Percentiles rank a stretch among this genome's conserved stretches.
Evolutionary conservation across 2,113 vertebrate genomes (phyloP).

Genomic region (Taurulus bubalis): DNA sequence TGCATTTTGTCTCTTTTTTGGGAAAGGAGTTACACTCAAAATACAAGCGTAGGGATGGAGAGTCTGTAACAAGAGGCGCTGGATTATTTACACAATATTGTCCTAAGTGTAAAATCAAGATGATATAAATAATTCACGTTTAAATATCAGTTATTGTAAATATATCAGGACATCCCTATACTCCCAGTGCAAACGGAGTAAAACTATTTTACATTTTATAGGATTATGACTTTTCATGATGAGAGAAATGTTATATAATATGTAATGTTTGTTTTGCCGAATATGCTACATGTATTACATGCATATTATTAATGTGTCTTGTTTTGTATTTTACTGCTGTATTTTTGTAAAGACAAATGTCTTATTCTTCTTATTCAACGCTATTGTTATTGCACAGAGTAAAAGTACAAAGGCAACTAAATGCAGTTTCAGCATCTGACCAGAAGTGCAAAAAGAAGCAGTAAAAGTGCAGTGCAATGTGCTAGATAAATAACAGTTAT

Average conservation of each 20-base stretch:
- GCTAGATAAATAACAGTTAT: no score
- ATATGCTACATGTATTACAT: neutral
- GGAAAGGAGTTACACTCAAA: neutral
- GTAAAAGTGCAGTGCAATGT: no score
- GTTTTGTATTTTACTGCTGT: neutral
- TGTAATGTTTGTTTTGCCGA: neutral
- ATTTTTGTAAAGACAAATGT: slow-evolving; percentile 1
- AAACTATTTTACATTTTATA: neutral
- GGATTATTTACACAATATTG: neutral
- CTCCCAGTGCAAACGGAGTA: neutral
- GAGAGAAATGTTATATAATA: neutral
- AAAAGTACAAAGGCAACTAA: no score
- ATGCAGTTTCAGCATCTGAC: no score
- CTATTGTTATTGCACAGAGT: no score
- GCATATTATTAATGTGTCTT: neutral
- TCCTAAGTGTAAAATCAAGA: neutral
- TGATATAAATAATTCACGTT: neutral
- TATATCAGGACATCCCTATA: neutral
- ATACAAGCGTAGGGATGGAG: neutral
- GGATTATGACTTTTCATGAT: neutral
- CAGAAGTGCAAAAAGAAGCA: no score
- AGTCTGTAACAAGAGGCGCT: neutral
- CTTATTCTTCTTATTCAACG: no score
- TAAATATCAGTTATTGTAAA: neutral
- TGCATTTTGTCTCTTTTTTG: neutral